Base-by-base conservation (phyloP, 2,797 vertebrate species). In the Catharus ustulatus region DNA sequence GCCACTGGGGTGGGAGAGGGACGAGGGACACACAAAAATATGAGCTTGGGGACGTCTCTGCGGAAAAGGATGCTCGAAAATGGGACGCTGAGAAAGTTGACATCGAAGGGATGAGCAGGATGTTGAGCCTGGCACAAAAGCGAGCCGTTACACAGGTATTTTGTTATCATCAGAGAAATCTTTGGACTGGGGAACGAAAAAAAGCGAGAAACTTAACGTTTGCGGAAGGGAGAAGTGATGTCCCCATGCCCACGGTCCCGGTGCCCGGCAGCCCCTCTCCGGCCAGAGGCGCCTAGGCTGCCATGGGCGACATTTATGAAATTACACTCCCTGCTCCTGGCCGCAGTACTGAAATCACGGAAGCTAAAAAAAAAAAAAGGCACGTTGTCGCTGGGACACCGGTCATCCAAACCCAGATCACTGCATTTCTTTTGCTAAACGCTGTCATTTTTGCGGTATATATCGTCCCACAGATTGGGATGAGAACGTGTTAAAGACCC, bases 131-230 rank as follows among this genome's bases (percentile, higher is more conserved):
- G 78, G 45, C 66, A 46, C 27, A 23, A 77, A 86, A 85, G 66
- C 13, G 59, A 92, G 61, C 46, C 23, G 46, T 91, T 55, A 48
- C 29, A 38, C 69, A 46, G 68, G 83, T 73, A 92, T 92, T 94
- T 95, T 54, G 74, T 95, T 95, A 58, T 61, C 27, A 74, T 20
- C 82, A 74, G 82, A 29, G 84, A 92, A 89, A 91, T 82, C 61
- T 94, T 89, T 89, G 84, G 67, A 89, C 45, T 42, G 63, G 30
- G 67, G 89, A 95, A 88, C 52, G 64, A 97, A 94, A 95, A 76
- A 11, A 13, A 74, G 48, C 34, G n/a, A 66, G 30, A 63, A 59
- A 61, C 27, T 27, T 42, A 19, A 34, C 2, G 30, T 49, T 46
- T 22, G 55, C 3, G 3, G 40, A 32, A 29, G 18, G 46, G 22